Evolutionary conservation across 2,888 invertebrate genomes (phyloP).

Genomic region (Dryomyza anilis): DNA sequence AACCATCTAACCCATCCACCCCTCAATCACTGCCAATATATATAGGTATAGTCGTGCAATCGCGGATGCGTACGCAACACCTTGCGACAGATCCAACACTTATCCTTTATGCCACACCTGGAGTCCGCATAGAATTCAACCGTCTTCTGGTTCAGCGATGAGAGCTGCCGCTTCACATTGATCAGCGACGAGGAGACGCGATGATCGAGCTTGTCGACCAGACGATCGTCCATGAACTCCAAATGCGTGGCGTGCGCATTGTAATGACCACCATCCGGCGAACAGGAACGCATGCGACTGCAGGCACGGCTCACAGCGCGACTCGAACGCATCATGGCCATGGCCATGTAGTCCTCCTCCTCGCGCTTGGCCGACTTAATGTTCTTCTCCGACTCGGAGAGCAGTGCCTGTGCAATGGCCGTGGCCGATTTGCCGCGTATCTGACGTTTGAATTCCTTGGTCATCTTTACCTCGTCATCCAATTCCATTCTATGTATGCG

Average conservation of each 20-base stretch:
- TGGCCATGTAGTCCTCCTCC: conserved; percentile 54
- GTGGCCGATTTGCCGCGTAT: conserved; percentile 77
- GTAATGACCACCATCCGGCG: conserved; percentile 42
- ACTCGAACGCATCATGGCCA: conserved; percentile 51
- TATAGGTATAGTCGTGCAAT: conserved; percentile 54
- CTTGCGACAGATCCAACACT: conserved; percentile 59
- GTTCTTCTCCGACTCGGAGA: conserved; percentile 66
- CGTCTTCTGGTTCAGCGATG: conserved; percentile 56
- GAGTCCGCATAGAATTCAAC: conserved; percentile 60
- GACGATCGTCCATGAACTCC: conserved; percentile 58
- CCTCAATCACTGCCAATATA: conserved; percentile 27
- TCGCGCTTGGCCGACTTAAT: conserved; percentile 53
- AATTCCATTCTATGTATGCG: conserved; percentile 62
- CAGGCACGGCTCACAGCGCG: conserved; percentile 54
- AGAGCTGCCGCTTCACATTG: conserved; percentile 59
- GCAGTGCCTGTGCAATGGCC: conserved; percentile 71
- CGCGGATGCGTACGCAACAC: conserved; percentile 57
- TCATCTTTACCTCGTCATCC: conserved; percentile 63
- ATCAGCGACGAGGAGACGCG: conserved; percentile 58
- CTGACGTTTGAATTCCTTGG: conserved; percentile 62
- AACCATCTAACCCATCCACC: not conserved
- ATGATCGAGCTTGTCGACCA: conserved; percentile 60
- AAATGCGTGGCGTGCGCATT: conserved; percentile 53
- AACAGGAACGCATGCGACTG: conserved; percentile 51
- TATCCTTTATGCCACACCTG: conserved; percentile 59